phyloP scores from a whole-genome alignment of 2,113 vertebrate genomes.

The Thunnus thynnus region DNA sequence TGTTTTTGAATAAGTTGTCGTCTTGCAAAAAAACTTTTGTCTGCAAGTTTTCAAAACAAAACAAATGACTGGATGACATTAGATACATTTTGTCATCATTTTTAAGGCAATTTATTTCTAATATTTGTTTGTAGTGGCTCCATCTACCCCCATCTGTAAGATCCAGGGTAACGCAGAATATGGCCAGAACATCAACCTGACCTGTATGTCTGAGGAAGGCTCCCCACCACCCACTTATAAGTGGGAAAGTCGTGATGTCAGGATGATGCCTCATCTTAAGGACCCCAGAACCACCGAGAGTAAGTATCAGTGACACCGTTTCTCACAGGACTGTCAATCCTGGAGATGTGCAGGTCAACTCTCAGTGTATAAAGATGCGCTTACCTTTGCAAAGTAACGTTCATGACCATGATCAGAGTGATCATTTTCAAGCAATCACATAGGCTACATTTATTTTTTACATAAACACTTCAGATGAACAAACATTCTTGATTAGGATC shows the following conservation, averaged over 20 bases:
- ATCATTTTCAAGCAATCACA: no score
- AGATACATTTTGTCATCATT: neutral
- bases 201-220: conserved; percentile 89
- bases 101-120: neutral
- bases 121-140: conserved; percentile 83
- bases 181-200: conserved; percentile 88
- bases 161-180: conserved; percentile 85
- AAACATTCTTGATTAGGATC: neutral
- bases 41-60: no score
- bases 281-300: conserved; percentile 58
- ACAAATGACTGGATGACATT: neutral
- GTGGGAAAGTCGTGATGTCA: conserved; percentile 83
- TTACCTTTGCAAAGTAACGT: neutral
- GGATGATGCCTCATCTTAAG: conserved; percentile 56
- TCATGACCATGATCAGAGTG: neutral
- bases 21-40: no score
- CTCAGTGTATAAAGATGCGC: neutral
- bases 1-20: no score
- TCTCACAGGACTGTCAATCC: neutral
- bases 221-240: conserved; percentile 88
- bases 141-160: conserved; percentile 88
- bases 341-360: neutral
- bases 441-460: no score
- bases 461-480: neutral
- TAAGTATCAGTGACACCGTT: conserved; percentile 45